These are phyloP conservation scores for Geotrupes spiniger DNA, from an alignment of 2,888 invertebrate species.

Conservation along the genomic window DNA sequence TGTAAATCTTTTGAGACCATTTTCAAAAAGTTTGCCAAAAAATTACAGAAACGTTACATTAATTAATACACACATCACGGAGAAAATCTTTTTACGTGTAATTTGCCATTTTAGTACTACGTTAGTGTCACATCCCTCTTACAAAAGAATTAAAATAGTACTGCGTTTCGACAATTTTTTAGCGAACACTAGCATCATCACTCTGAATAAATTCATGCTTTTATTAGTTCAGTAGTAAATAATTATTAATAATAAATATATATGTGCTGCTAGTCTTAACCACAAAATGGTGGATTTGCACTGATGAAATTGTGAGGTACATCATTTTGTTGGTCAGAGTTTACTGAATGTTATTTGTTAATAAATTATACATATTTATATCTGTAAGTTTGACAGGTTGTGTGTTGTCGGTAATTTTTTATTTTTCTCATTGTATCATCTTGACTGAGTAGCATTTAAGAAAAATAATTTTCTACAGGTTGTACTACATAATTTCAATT, in stretches of 20 bases:
- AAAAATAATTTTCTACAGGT: constrained; percentile 7
- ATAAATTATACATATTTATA: constrained; percentile 50
- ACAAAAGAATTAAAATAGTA: constrained; percentile 5
- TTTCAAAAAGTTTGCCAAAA: constrained; percentile 6
- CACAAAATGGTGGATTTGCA: constrained; percentile 25
- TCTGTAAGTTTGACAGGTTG: constrained; percentile 39
- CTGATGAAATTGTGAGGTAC: constrained; percentile 27
- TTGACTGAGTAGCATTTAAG: constrained; percentile 18
- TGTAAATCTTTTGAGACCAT: constrained; percentile 7
- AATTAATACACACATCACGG: background rate
- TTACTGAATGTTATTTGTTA: constrained; percentile 51
- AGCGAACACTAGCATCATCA: constrained; percentile 27
- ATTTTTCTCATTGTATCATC: constrained; percentile 12
- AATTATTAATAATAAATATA: constrained; percentile 42
- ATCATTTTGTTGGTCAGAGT: constrained; percentile 37
- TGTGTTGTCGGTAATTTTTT: constrained; percentile 40
- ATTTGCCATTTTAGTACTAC: constrained; percentile 5
- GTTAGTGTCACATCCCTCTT: constrained; percentile 3
- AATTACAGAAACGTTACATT: background rate
- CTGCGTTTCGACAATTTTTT: constrained; percentile 19
- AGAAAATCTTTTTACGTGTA: constrained; percentile 2
- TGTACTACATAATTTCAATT: background rate
- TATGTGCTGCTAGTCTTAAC: constrained; percentile 44
- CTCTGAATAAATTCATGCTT: constrained; percentile 41
- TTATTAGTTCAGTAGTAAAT: constrained; percentile 46